phyloP scores from a whole-genome alignment of 2,113 vertebrate genomes.

The Engraulis encrasicolus region DNA sequence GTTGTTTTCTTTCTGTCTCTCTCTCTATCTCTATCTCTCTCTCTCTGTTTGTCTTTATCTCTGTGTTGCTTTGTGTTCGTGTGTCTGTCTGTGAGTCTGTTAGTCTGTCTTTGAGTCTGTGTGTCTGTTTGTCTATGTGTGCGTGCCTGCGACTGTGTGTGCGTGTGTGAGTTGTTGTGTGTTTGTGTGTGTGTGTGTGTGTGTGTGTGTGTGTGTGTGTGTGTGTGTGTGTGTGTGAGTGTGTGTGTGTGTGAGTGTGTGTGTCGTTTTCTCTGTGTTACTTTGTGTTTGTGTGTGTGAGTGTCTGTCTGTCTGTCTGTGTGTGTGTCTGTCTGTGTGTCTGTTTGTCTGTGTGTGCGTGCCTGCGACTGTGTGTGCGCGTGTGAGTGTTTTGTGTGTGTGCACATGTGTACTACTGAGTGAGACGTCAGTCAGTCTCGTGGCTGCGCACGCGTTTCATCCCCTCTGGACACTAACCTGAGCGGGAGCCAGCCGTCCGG shows the following conservation, averaged over 20 bases:
- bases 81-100: too few species aligned
- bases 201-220: constrained; percentile 24
- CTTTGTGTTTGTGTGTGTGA: too few species aligned
- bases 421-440: constrained; percentile 50
- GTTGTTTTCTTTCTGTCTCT: too few species aligned
- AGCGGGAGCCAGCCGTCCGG: constrained; percentile 42
- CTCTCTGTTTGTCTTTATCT: too few species aligned
- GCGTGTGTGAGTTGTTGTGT: constrained; percentile 36
- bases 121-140: background rate
- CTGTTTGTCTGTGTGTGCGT: too few species aligned
- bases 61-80: too few species aligned
- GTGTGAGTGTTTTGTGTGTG: too few species aligned
- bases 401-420: too few species aligned
- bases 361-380: too few species aligned
- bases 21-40: too few species aligned
- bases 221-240: background rate
- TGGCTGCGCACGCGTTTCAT: constrained; percentile 42
- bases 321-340: constrained; percentile 5
- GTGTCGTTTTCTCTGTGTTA: too few species aligned
- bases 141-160: background rate
- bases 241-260: constrained; percentile 14
- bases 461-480: constrained; percentile 47
- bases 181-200: constrained; percentile 25
- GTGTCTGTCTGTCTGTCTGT: background rate
- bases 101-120: too few species aligned